Conservation (phyloP, 2,797 vertebrate species). For the Neomorphus geoffroyi region DNA sequence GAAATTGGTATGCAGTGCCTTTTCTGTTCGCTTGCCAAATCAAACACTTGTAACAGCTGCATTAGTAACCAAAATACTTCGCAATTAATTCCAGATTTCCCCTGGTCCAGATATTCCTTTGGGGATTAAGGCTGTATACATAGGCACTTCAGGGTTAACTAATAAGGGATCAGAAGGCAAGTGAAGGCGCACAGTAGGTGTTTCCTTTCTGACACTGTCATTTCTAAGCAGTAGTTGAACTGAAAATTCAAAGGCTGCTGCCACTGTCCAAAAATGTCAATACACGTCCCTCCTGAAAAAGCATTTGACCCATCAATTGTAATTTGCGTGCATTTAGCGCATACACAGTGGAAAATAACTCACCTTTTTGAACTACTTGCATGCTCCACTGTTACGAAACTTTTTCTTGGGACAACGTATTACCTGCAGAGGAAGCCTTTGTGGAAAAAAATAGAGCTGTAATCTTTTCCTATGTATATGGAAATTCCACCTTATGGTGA, state of each 20-base stretch:
- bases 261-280: constrained; percentile 54
- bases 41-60: constrained; percentile 84
- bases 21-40: constrained; percentile 82
- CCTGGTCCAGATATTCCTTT: constrained; percentile 62
- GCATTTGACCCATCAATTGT: neutral
- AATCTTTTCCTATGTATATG: neutral
- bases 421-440: neutral
- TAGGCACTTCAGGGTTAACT: constrained; percentile 74
- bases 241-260: constrained; percentile 58
- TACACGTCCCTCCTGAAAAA: neutral
- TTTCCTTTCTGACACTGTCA: constrained; percentile 69
- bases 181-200: constrained; percentile 59
- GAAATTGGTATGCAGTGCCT: constrained; percentile 91
- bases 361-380: neutral
- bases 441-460: neutral
- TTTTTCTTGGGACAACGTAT: neutral
- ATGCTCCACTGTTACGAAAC: neutral
- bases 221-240: constrained; percentile 54
- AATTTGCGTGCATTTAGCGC: neutral
- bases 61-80: constrained; percentile 77
- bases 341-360: neutral
- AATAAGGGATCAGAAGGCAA: constrained; percentile 69
- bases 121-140: constrained; percentile 75
- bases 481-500: neutral
- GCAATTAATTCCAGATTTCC: constrained; percentile 84